These are phyloP conservation scores for Corynorhinus townsendii DNA, from an alignment of 2,113 vertebrate genomes.

Conservation along the genomic window DNA sequence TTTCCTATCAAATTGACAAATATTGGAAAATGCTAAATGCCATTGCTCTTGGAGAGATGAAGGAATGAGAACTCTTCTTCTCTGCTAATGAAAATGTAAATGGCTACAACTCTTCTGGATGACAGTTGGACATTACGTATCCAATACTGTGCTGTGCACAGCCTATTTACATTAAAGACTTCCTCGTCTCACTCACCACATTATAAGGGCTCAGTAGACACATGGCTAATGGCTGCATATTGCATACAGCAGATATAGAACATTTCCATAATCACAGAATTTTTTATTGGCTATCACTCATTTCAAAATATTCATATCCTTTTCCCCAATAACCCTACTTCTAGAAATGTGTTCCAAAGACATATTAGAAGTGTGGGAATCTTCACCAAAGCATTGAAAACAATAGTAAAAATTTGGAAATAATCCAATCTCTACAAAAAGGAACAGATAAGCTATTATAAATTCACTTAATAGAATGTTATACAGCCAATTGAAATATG, in stretches of 20 bases:
- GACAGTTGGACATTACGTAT: background rate
- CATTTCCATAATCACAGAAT: background rate
- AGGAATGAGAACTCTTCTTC: background rate
- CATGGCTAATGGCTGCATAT: background rate
- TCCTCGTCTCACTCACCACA: background rate
- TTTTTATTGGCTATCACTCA: background rate
- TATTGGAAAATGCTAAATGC: background rate
- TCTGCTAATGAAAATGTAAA: background rate
- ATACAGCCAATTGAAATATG: background rate
- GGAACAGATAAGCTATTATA: background rate
- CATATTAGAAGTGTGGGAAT: background rate
- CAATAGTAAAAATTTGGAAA: background rate
- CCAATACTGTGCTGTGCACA: background rate
- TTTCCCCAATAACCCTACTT: background rate
- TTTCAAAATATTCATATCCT: background rate
- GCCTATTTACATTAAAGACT: background rate
- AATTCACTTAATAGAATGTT: background rate
- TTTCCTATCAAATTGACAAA: background rate
- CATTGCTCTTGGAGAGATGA: background rate
- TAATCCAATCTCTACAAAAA: background rate
- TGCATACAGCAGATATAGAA: background rate
- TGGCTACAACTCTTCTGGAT: background rate
- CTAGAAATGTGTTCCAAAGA: background rate
- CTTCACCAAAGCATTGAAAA: slow-evolving; percentile 12
- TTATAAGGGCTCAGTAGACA: background rate